These are phyloP conservation scores for Himalopsyche japonica DNA, from an alignment of 2,888 invertebrate genomes.

Conservation along the genomic window DNA sequence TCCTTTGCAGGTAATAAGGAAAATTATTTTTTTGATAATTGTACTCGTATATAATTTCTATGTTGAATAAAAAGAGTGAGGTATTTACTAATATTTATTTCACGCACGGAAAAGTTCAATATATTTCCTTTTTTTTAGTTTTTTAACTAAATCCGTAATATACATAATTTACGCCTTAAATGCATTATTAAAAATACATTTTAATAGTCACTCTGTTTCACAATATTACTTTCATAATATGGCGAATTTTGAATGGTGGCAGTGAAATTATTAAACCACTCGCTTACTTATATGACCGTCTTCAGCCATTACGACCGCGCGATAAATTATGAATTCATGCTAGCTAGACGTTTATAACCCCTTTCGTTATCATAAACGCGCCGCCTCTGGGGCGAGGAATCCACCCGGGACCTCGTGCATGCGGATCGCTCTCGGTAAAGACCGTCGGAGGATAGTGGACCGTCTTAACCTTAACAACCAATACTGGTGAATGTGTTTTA, in stretches of 20 bases:
- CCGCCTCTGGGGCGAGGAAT: slow-evolving; percentile 22
- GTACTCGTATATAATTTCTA: too few species aligned
- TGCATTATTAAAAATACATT: too few species aligned
- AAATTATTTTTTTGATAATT: too few species aligned
- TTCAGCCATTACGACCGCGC: slow-evolving; percentile 32
- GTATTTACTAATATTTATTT: too few species aligned
- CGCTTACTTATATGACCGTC: slow-evolving; percentile 21
- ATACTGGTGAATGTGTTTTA: neutral
- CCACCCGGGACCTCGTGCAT: neutral
- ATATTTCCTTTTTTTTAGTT: too few species aligned
- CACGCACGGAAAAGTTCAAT: too few species aligned
- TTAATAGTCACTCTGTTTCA: too few species aligned
- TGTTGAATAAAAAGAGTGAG: too few species aligned
- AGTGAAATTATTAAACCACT: slow-evolving; percentile 37
- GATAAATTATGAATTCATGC: slow-evolving; percentile 40
- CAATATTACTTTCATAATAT: slow-evolving; percentile 17
- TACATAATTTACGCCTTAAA: too few species aligned
- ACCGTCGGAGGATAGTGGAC: neutral
- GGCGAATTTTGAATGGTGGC: slow-evolving; percentile 38
- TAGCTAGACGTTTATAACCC: slow-evolving; percentile 39
- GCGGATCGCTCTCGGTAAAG: neutral
- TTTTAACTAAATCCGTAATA: too few species aligned
- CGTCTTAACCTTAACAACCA: neutral
- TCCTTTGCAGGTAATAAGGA: too few species aligned
- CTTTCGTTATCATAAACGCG: slow-evolving; percentile 39